Base-by-base conservation (phyloP, 2,888 invertebrate species). In the Cecidostiba fungosa region DNA sequence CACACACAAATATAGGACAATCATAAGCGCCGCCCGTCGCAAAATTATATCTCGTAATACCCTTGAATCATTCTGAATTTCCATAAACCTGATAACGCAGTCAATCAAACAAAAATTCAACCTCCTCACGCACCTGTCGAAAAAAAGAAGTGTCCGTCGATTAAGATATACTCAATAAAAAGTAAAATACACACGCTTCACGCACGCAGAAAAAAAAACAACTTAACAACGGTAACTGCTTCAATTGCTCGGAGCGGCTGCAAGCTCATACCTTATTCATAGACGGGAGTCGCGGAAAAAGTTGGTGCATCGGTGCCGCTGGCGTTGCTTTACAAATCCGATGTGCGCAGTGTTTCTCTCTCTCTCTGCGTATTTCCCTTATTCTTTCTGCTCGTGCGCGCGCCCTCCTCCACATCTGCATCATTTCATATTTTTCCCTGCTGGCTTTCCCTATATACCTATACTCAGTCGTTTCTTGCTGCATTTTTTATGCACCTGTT, bases 261-360 rank as follows among this genome's bases (percentile, higher is more conserved):
- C 29, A 59, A 73, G 59, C 73, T 85, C 77, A 82, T 85, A 77
- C 69, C 39, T 82, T 85, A 85, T 85, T 85, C 85, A 85, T 77
- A 73, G 8, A 29, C 32, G 16, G 39, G 29, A 54, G 10, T 29
- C 26, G 19, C n/a, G 29, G 66, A 69, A 43, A 50, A 74, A 69
- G 62, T 69, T 72, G 14, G 54, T 79, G 72, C 39, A 70, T n/a
- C 70, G 59, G 26, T 29, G 26, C 10, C 32, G 72, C 23, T n/a
- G 39, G 32, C 54, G 66, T 36, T 77, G 77, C 66, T 77, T 73
- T 77, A 72, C 81, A 72, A 77, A 85, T 81, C 23, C 69, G 23
- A 54, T n/a, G 36, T 26, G 59, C 32, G 77, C 54, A 54, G 54
- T 54, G 54, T 54, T 54, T 62, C 77, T 54, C 47, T 36, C 54